A percentile compares a stretch with the other conserved stretches of the same genome.
phyloP scores from a whole-genome alignment of 2,888 invertebrate genomes.

The Rhagophthalmus giganteus region DNA sequence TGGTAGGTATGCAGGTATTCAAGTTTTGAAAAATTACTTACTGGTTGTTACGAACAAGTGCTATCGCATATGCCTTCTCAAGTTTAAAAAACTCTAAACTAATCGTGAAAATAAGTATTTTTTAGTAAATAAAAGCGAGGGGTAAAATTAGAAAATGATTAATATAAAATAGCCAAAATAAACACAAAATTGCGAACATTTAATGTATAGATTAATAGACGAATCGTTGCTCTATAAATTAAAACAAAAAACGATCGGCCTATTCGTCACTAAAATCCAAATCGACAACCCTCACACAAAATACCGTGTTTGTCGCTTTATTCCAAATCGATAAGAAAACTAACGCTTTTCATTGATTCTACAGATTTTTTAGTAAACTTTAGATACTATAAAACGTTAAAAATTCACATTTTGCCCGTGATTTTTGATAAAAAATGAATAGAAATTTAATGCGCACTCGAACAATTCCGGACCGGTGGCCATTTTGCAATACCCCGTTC shows the following conservation, averaged over 20 bases:
- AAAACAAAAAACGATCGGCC: neutral
- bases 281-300: conserved; percentile 2
- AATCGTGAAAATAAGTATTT: too few relatives aligned
- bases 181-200: neutral
- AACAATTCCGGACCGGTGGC: conserved; percentile 43
- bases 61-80: too few relatives aligned
- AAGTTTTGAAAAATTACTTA: too few relatives aligned
- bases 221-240: neutral
- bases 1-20: too few relatives aligned
- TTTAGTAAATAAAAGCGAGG: too few relatives aligned
- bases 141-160: too few relatives aligned
- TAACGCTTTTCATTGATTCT: neutral
- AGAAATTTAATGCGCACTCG: conserved; percentile 39
- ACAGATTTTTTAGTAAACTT: accelerated
- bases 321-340: neutral
- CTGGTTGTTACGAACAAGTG: too few relatives aligned
- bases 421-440: conserved; percentile 16
- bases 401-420: conserved; percentile 14
- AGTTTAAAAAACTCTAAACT: too few relatives aligned
- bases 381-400: neutral
- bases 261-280: neutral
- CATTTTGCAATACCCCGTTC: conserved; percentile 50
- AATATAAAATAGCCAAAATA: too few relatives aligned
- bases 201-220: neutral
- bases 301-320: neutral